Evolutionary conservation across 2,113 vertebrate species (phyloP).

Genomic region (Sapayoa aenigma): DNA sequence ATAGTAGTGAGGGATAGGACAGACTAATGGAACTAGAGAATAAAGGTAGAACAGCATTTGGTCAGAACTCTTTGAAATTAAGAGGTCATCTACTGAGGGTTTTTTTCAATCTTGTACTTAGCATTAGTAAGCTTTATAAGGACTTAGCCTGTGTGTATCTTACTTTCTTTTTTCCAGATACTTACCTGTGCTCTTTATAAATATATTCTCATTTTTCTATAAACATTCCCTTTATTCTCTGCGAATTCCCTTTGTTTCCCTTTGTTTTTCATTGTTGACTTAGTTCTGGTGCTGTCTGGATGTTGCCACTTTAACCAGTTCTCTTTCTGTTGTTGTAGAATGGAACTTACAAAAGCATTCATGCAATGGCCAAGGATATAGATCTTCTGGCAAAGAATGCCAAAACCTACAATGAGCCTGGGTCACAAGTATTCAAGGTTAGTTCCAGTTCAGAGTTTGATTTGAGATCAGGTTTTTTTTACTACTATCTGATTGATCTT

Average conservation of each 20-base stretch:
- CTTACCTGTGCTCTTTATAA: not conserved
- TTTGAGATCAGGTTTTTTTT: not conserved
- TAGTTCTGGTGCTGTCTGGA: not conserved
- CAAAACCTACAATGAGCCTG: slow-evolving; percentile 97
- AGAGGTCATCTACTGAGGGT: not conserved
- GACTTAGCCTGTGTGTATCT: not conserved
- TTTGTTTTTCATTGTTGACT: not conserved
- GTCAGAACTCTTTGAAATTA: not conserved
- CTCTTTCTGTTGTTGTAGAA: slow-evolving; percentile 74
- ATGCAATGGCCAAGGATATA: slow-evolving; percentile 95
- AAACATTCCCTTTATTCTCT: not conserved
- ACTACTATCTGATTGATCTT: not conserved
- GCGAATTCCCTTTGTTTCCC: not conserved
- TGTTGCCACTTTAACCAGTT: not conserved
- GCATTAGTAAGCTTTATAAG: not conserved
- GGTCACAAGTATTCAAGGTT: slow-evolving; percentile 98
- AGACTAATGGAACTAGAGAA: not conserved
- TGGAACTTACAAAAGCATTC: slow-evolving; percentile 89
- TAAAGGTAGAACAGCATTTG: not conserved
- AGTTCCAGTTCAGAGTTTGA: slow-evolving; percentile 12
- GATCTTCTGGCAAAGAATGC: slow-evolving; percentile 96
- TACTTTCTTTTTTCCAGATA: not conserved
- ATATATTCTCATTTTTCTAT: not conserved
- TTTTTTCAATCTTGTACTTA: not conserved
- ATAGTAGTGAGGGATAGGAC: not conserved